Evolutionary conservation across 2,888 invertebrate species (phyloP), one percentile per base, ranked within the genome.

Genomic region (Eristalinus sepulchralis): DNA sequence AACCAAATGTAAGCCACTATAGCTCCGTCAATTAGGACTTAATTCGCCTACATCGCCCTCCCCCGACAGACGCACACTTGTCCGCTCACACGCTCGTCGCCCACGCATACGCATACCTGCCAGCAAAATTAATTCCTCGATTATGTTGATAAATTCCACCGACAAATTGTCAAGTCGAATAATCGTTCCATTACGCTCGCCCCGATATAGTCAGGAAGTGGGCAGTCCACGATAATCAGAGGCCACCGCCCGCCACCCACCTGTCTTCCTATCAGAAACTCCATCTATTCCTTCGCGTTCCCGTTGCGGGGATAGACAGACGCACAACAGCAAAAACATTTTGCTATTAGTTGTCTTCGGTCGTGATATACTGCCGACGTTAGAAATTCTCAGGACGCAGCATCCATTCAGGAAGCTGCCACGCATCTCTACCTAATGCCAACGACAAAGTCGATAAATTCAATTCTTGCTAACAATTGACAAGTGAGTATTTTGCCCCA

Each of bases 291-390:
- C 22, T 31, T 53, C 31, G 11, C 27, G 27, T 20, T 11, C 53
- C 20, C 27, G n/a, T 0, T 9, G 34, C 39, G 24, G 13, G 9
- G 10, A 63, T 22, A 60, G 62, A 60, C 55, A 47, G 57, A 67
- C 34, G 47, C 39, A 70, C 59, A 76, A 60, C 66, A 76, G 76
- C 66, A 73, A 81, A 79, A 82, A 83, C 75, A 86, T 86, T 86
- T 86, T 79, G 60, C 83, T 83, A 86, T 83, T 86, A 82, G 86
- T 78, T 83, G 86, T 86, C 86, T 82, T 79, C 83, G 71, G 75
- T 71, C 86, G 78, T 86, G 86, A 86, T 86, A 86, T 82, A 86
- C 82, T 83, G 86, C 82, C 86, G 83, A 86, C 83, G 83, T 75
- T 78, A 83, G 86, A 78, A 83, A 86, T 86, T 86, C 75, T 70